Evolutionary conservation across 2,888 invertebrate species (phyloP), one percentile per base, ranked within the genome.

Genomic region (Eristalis pertinax): DNA sequence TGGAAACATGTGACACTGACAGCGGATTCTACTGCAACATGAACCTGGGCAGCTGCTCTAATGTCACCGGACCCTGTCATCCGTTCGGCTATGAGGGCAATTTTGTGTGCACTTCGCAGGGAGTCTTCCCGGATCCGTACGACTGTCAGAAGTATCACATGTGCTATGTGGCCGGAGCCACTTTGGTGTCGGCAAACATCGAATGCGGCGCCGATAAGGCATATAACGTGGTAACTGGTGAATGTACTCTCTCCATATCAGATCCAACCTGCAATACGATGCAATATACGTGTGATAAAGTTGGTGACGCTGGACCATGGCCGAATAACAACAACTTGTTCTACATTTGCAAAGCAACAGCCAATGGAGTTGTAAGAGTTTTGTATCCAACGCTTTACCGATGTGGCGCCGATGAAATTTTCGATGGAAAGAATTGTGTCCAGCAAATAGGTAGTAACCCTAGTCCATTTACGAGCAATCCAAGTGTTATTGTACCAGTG

Each of bases 101-200:
- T 84, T 93, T 93, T 26, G 92, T 92, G 50, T 93, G 93, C 89
- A 93, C 92, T 2, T 92, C 92, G 0, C 92, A 92, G 56, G 93
- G 93, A 62, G 90, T 92, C 22, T 93, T 92, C 43, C 93, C 93
- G 2, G 93, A 93, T 91, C 93, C 93, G 2, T 93, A 93, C 50
- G 93, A 93, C 77, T 93, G 93, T 68, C 93, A 93, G 89, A 92
- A 91, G 74, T 93, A 93, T 80, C 93, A 93, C 69, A 92, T 93
- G 91, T 93, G 93, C 74, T 92, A 92, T 75, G 91, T 92, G 82
- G 91, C 92, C 35, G 91, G 90, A 38, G 90, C 91, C 13, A 91
- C 92, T n/a, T 76, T 92, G 26, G 92, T 93, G 3, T 91, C 93
- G 3, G 92, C 91, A 5, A 91, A 91, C 38, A 91, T 92, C 1